Evolutionary conservation across 2,113 vertebrate genomes (phyloP), one percentile per base, ranked within the genome.

Genomic region (Seriola aureovittata): DNA sequence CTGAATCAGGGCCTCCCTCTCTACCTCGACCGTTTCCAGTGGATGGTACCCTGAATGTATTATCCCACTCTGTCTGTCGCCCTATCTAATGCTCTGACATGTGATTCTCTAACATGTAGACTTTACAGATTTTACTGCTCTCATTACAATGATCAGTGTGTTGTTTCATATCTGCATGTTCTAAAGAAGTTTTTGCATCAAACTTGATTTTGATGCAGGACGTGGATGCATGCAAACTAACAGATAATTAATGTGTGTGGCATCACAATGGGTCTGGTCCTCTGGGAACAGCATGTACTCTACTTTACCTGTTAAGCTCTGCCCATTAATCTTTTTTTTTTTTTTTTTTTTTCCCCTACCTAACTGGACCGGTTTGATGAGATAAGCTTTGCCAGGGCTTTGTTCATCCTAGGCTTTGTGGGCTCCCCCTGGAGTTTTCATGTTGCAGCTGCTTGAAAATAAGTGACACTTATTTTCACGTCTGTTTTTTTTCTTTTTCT

Each of bases 371-470:
- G 1, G 65, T 82, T 78, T 75, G 72, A 85, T 73, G 71, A 81
- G 71, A 50, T 4, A 3, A 42, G 19, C 58, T 59, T 40, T 66
- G 17, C 21, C 32, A 25, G 52, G 50, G 25, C 14, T 1, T 42
- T 52, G 23, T 38, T 79, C 25, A 0, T 71, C 71, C 69, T 80
- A 23, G n/a, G 78, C 74, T 62, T 59, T 58, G 14, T 69, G 81
- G 68, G 78, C 76, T 82, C 85, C 85, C 86, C 80, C 90, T 92
- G 78, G 81, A 86, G 93, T 71, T 69, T 71, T 68, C n/a, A 52
- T 5, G 17, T 19, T 59, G 67, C 12, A 71, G 4, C 38, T 73
- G 34, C 69, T 70, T 14, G 55, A 6, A 40, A 44, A 46, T 0
- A 4, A 71, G 19, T 42, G 4, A 19, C n/a, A 10, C 32, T 52